phyloP scores from a whole-genome alignment of 2,888 invertebrate species.

The Hemistola chrysoprasaria region DNA sequence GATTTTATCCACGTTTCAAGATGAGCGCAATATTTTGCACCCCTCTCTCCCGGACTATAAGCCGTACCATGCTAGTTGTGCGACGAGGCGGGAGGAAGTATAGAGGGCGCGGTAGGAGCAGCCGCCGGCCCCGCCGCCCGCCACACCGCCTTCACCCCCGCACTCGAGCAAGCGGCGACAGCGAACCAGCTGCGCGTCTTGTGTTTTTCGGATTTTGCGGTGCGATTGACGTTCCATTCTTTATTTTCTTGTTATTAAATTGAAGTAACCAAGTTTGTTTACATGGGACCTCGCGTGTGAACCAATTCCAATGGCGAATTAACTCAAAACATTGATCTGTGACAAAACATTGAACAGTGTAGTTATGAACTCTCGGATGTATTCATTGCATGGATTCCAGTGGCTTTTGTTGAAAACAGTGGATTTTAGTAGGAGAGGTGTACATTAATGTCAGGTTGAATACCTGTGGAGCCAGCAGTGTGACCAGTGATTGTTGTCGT shows the following conservation, averaged over 20 bases:
- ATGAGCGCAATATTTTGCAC: no score
- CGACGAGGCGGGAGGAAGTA: conserved; percentile 64
- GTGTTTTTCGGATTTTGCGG: conserved; percentile 77
- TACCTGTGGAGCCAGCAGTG: conserved; percentile 64
- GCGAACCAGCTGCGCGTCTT: conserved; percentile 75
- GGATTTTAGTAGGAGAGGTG: conserved; percentile 68
- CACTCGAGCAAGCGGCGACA: conserved; percentile 72
- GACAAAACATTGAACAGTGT: conserved; percentile 50
- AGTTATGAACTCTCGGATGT: conserved; percentile 51
- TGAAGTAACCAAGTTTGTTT: conserved; percentile 55
- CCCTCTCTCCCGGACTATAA: no score
- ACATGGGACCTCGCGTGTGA: conserved; percentile 52
- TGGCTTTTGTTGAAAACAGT: conserved; percentile 76
- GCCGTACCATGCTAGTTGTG: conserved; percentile 67
- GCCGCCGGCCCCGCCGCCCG: conserved; percentile 51
- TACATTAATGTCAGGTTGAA: conserved; percentile 62
- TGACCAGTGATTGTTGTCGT: conserved; percentile 81
- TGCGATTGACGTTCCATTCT: conserved; percentile 71
- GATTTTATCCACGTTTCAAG: no score
- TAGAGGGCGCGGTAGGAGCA: conserved; percentile 60
- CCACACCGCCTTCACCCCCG: conserved; percentile 61
- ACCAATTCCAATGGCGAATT: conserved; percentile 39
- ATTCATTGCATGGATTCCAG: conserved; percentile 68
- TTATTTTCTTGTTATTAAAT: conserved; percentile 56
- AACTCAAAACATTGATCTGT: conserved; percentile 30